Evolutionary conservation across 2,888 invertebrate genomes (phyloP).

Genomic region (Tyria jacobaeae): DNA sequence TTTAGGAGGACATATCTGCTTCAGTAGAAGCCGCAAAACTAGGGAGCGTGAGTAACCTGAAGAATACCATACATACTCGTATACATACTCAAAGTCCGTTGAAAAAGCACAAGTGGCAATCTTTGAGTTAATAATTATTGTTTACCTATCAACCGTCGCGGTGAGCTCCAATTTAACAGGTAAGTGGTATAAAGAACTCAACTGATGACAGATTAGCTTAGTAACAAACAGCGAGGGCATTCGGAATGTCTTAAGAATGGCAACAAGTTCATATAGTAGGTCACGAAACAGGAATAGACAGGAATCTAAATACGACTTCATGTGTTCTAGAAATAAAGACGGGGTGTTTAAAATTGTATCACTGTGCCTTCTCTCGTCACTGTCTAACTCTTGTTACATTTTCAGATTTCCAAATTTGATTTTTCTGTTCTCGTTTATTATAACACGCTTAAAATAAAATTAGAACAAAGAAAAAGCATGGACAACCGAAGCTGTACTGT

Average conservation of each 20-base stretch:
- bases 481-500: no score
- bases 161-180: no score
- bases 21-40: no score
- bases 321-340: constrained; percentile 49
- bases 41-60: no score
- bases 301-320: constrained; percentile 44
- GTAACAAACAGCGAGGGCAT: constrained; percentile 25
- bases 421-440: no score
- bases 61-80: no score
- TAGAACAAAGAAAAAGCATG: no score
- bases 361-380: constrained; percentile 10
- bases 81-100: no score
- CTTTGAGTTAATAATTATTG: background rate
- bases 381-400: constrained; percentile 7
- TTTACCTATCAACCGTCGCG: background rate
- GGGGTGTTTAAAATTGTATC: constrained; percentile 41
- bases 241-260: constrained; percentile 40
- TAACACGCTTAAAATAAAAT: no score
- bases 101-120: no score
- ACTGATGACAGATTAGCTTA: constrained; percentile 15
- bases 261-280: constrained; percentile 45
- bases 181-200: background rate
- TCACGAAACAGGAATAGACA: constrained; percentile 45
- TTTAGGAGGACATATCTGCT: background rate
- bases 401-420: background rate